Evolutionary conservation across 2,113 vertebrate species (phyloP).

Genomic region (Albula glossodonta): DNA sequence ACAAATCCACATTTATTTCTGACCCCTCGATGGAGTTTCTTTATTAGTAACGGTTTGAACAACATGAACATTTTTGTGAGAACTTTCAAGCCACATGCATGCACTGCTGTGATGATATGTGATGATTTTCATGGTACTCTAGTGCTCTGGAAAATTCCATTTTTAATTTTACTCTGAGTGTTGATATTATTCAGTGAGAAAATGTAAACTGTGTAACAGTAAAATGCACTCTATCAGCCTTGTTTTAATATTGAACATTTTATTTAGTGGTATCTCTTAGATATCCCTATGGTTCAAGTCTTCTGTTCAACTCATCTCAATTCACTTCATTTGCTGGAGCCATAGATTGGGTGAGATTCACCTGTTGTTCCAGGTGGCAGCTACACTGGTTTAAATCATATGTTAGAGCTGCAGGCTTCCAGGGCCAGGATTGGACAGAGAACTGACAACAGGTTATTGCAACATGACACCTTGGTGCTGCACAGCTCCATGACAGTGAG

Average conservation of each 20-base stretch:
- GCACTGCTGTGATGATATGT: too few relatives aligned
- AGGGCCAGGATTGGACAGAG: too few relatives aligned
- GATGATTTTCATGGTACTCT: too few relatives aligned
- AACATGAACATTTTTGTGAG: too few relatives aligned
- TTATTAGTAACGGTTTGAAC: not conserved
- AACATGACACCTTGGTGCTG: not conserved
- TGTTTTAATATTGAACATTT: not conserved
- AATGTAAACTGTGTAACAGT: too few relatives aligned
- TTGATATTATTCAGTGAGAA: too few relatives aligned
- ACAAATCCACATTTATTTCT: not conserved
- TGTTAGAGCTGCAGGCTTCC: not conserved
- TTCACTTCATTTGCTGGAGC: not conserved
- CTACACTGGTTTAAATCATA: not conserved
- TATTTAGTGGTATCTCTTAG: not conserved
- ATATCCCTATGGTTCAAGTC: not conserved
- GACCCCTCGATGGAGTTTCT: not conserved
- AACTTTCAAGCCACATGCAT: too few relatives aligned
- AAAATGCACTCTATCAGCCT: not conserved
- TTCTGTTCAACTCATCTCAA: not conserved
- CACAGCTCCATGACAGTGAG: too few relatives aligned
- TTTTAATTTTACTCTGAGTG: too few relatives aligned
- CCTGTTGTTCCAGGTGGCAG: not conserved
- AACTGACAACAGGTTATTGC: too few relatives aligned
- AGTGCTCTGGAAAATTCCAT: too few relatives aligned
- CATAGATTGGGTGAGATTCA: not conserved